Base-by-base conservation (phyloP, 92 coral and sea anemone genomes). In the Scolanthus callimorphus region DNA sequence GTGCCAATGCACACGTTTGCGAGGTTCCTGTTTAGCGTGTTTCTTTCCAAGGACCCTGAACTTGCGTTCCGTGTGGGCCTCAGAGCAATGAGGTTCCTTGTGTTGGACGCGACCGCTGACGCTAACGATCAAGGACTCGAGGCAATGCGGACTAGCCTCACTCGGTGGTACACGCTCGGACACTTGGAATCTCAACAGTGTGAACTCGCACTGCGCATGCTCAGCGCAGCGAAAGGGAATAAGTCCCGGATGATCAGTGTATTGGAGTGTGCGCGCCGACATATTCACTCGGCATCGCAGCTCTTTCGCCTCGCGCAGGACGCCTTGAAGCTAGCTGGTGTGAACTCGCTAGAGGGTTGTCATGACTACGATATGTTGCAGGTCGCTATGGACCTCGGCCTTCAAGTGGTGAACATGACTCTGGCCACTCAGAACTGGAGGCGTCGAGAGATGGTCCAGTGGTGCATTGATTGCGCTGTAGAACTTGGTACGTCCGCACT, bases 1-100 rank as follows among this genome's bases (percentile, higher is more conserved):
- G 74, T 92, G 17, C 98, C 98, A 19, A 90, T 92, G 88, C 98
- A 92, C 70, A 92, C 98, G 11, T 92, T 92, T 41, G 98, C 94
- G 27, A 87, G 98, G 23, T 92, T 88, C 78, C 73, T 92, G 11
- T 88, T 88, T 71, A 75, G 78, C 58, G 53, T 69, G 59, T 82
- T 92, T 31, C 45, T 88, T 20, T 56, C 75, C 30, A 84, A 81
- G 49, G 87, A 88, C 63, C 55, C 79, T 21, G 89, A 88, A 64
- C 98, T 92, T 39, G 96, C 98, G 12, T 92, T 84, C 64, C 51
- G 78, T 25, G 82, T 92, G 67, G 98, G 96, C 52, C 88, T 80
- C 9, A 77, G 98, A 0, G 98, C 98, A 3, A 82, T 92, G 84
- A 81, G 95, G 62, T 87, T 87, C 59, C 60, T 78, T 39, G 83